Base-by-base conservation (phyloP, 2,888 invertebrate species). In the Exocentrus adspersus region DNA sequence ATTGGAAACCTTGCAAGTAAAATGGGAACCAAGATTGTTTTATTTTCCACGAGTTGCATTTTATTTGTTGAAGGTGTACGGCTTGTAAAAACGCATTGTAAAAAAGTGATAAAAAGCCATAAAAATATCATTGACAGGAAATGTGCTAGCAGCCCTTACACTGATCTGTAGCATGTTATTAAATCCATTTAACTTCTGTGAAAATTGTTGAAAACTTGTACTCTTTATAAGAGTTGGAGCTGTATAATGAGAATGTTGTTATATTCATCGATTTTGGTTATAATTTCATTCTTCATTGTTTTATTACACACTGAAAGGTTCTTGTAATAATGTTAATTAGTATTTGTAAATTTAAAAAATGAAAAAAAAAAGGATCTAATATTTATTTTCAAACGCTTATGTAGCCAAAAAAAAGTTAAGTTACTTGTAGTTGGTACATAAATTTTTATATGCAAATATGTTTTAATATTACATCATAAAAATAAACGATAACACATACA, bases 201-300 rank as follows among this genome's bases (percentile, higher is more conserved):
- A 70, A 70, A 71, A 68, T 70, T 72, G 71, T 72, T 72, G 62
- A 67, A 66, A 65, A 67, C n/a, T 66, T 60, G 57, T 77, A 76
- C 75, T 77, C 75, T 77, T 77, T 69, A 76, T 77, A 77, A 77
- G 75, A 76, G 75, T 75, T 71, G 68, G 56, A 64, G 67, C 61
- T 73, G 70, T 74, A 74, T 68, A 59, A 67, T 60, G 58, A 67
- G 58, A 72, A 70, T 68, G 63, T 69, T 65, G 68, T 62, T 68
- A 68, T 70, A 65, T 64, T 51, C 59, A 62, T 69, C 70, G 60
- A 64, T 67, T 68, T 68, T 65, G 69, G 66, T 70, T 72, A 68
- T 64, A 51, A 67, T 68, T 58, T 70, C 60, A 65, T 65, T 65
- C 66, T 68, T 68, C 62, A 61, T 68, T 62, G 60, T 66, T 65